Conservation (phyloP, 2,113 vertebrate species). For the Caracal caracal region DNA sequence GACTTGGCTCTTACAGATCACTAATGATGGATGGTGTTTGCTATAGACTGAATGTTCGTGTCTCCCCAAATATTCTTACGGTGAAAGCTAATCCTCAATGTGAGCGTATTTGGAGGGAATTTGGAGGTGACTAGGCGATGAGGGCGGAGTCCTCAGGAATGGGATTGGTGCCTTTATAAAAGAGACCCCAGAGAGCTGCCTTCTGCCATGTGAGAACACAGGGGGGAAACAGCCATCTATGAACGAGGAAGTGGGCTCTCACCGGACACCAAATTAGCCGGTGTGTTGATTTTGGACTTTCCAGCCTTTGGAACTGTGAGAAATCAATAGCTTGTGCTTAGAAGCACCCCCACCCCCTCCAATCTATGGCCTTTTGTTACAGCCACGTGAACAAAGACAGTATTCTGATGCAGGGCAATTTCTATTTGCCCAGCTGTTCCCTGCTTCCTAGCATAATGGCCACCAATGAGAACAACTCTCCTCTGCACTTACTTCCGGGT, state of each 20-base stretch:
- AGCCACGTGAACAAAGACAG: not conserved
- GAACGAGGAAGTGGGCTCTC: not conserved
- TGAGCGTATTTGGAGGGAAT: not conserved
- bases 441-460: not conserved
- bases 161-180: not conserved
- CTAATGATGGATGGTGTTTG: not conserved
- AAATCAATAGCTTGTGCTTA: not conserved
- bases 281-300: not conserved
- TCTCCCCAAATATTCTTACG: not conserved
- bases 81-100: not conserved
- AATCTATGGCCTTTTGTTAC: not conserved
- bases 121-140: not conserved
- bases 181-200: not conserved
- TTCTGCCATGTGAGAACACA: not conserved
- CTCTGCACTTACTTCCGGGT: not conserved
- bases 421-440: not conserved
- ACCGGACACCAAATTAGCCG: not conserved
- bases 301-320: not conserved
- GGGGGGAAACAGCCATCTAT: not conserved
- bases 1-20: not conserved
- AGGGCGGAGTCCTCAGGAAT: not conserved
- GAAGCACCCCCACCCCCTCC: not conserved
- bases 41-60: not conserved
- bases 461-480: not conserved
- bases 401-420: not conserved